phyloP scores from a whole-genome alignment of 2,113 vertebrate genomes.

The Leucopsar rothschildi region DNA sequence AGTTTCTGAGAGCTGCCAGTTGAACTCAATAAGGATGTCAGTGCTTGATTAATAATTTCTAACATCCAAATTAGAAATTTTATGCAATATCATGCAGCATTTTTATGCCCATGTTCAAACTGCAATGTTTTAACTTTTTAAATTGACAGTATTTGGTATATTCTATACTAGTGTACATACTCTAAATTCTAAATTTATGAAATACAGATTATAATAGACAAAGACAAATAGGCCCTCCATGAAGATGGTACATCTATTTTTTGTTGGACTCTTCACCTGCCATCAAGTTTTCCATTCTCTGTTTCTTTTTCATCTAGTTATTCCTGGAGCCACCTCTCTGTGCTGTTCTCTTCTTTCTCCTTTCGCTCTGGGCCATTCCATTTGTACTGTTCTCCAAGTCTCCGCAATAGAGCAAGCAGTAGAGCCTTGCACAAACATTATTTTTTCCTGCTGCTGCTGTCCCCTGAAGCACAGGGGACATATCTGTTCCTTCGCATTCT shows the following conservation, averaged over 20 bases:
- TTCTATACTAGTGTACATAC: neutral
- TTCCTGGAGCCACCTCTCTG: neutral
- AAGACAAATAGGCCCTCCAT: neutral
- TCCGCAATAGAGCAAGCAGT: neutral
- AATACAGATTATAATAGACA: neutral
- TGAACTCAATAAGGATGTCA: neutral
- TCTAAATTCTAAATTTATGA: neutral
- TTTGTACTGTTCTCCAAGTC: neutral
- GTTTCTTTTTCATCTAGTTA: neutral
- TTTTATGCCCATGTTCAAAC: neutral
- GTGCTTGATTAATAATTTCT: neutral
- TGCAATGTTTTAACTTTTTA: neutral
- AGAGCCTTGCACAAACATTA: neutral
- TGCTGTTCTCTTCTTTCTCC: neutral
- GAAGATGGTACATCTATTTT: neutral
- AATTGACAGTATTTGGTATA: neutral
- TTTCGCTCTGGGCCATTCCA: neutral
- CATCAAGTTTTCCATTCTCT: neutral
- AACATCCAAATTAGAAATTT: neutral
- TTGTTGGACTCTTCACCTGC: neutral
- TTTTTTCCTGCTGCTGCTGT: neutral
- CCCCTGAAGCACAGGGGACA: neutral
- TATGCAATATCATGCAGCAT: neutral
- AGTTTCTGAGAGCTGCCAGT: neutral
- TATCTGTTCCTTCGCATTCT: neutral